Conservation (phyloP, 2,888 invertebrate species). For the Xestoiulus laeticollis region DNA sequence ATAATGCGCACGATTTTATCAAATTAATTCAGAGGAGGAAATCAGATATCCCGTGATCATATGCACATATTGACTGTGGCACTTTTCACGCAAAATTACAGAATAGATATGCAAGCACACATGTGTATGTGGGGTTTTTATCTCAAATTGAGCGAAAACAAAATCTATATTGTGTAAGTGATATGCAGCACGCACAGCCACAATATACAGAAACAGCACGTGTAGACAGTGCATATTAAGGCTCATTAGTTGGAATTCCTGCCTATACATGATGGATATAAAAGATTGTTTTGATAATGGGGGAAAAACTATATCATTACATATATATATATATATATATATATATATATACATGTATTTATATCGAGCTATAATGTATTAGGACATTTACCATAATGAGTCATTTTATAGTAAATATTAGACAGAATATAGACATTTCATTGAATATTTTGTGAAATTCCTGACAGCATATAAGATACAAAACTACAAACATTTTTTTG, state of each 20-base stretch:
- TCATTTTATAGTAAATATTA: too few relatives aligned
- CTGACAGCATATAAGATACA: too few relatives aligned
- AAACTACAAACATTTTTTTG: too few relatives aligned
- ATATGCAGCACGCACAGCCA: conserved; percentile 6
- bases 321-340: not conserved
- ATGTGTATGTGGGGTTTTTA: not conserved
- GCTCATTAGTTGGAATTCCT: not conserved
- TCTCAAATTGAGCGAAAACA: conserved; percentile 32
- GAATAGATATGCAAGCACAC: not conserved
- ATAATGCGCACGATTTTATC: conserved; percentile 34
- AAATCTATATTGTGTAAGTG: conserved; percentile 14
- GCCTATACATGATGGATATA: too few relatives aligned
- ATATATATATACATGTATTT: too few relatives aligned
- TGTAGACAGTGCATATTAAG: not conserved
- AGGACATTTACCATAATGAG: too few relatives aligned
- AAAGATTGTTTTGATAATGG: not conserved
- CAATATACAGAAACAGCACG: not conserved
- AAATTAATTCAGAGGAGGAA: conserved; percentile 43
- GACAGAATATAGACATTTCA: too few relatives aligned
- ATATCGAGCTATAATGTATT: too few relatives aligned
- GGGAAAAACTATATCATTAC: not conserved
- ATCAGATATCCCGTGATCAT: conserved; percentile 37
- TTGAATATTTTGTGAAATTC: too few relatives aligned
- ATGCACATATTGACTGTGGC: conserved; percentile 43
- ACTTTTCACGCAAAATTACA: conserved; percentile 50